A percentile compares a stretch with the other conserved stretches of the same genome.
Conservation (phyloP, 1,140 invertebrate genomes). For the Heliconius himera region DNA sequence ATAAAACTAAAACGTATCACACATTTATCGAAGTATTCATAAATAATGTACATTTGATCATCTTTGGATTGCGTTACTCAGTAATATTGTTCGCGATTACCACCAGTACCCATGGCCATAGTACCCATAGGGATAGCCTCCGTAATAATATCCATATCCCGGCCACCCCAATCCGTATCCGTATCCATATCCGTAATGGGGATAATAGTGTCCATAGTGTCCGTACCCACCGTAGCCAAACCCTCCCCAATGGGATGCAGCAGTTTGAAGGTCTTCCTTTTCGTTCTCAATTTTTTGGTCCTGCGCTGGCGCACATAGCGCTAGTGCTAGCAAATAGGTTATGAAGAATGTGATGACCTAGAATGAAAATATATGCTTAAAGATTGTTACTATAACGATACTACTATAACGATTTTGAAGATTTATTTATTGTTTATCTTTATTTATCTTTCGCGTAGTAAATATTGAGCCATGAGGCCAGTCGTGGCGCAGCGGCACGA, state of each 20-base stretch:
- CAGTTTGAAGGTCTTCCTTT: constrained; percentile 71
- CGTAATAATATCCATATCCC: constrained; percentile 49
- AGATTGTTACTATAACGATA: not conserved
- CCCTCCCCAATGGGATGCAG: constrained; percentile 67
- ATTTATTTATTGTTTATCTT: too few relatives aligned
- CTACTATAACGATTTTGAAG: too few relatives aligned
- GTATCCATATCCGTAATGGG: constrained; percentile 49
- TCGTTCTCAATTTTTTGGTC: constrained; percentile 48
- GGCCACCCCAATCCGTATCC: constrained; percentile 59
- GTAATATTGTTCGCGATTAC: constrained; percentile 39
- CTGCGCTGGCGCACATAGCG: constrained; percentile 55
- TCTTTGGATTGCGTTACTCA: not conserved
- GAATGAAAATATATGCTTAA: constrained; percentile 19
- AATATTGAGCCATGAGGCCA: too few relatives aligned
- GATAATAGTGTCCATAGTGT: constrained; percentile 52
- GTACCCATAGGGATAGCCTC: constrained; percentile 53
- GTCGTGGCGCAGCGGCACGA: too few relatives aligned
- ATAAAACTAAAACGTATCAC: not conserved
- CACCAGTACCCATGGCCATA: constrained; percentile 67
- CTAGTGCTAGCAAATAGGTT: constrained; percentile 46
- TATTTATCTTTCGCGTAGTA: too few relatives aligned
- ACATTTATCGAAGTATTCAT: not conserved
- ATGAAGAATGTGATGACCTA: constrained; percentile 51
- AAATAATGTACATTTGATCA: constrained; percentile 2
- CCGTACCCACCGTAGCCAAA: constrained; percentile 52